Base-by-base conservation (phyloP, 2,888 invertebrate species). In the Phyto melanocephala region DNA sequence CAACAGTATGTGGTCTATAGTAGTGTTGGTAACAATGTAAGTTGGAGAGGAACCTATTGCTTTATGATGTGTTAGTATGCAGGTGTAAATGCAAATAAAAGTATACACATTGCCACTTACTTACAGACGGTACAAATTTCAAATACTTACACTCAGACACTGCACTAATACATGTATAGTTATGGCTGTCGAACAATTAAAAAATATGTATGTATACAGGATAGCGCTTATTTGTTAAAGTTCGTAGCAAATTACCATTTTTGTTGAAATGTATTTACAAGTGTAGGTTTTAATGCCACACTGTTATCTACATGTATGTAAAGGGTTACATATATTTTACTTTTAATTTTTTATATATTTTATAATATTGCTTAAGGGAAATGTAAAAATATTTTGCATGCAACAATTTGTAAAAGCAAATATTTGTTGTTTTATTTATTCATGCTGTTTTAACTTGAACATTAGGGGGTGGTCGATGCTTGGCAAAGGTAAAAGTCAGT, bases 201-300 rank as follows among this genome's bases (percentile, higher is more conserved):
- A 37, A 20, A n/a, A n/a, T 7, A 62, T 4, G 5, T 40, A 56
- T 5, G 5, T 40, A 45, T 17, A 65, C 35, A 42, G 17, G 28
- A 65, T 35, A 35, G 5, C 20, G 17, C 20, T 42, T 40, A 28
- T 58, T 67, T 67, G 47, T 58, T n/a, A 33, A 5, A 3, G 24
- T 47, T 58, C 40, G 5, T n/a, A 35, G 40, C 20, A 67, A 28
- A 76, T 67, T 67, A 40, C 37, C 58, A 67, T 60, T 28, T 56
- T 22, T 45, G 17, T 52, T 13, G 8, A 15, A 20, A 45, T 15
- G 15, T 42, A 6, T 28, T 28, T 28, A n/a, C 6, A 52, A 13
- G 5, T 20, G 7, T 33, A 58, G 40, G 7, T 40, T 28, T 72
- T 75, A 88, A 88, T 87, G 85, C 86, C 86, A 85, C 85, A 85